Base-by-base conservation (phyloP, 2,113 vertebrate genomes). In the Rhea pennata region DNA sequence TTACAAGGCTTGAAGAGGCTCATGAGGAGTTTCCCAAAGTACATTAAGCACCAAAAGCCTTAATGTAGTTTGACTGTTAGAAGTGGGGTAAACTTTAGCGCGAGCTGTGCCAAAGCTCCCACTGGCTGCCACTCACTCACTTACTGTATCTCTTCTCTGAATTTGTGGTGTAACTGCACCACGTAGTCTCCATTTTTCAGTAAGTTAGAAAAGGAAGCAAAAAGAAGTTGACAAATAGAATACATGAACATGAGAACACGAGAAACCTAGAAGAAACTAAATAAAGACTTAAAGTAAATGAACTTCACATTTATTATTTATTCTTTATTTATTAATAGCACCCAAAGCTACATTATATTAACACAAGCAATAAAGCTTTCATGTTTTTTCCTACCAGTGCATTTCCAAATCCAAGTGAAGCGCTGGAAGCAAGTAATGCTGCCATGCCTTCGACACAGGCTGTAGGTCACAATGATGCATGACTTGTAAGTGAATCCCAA, bases 311-410 rank as follows among this genome's bases (percentile, higher is more conserved):
- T 20, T 93, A 59, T 84, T 76, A 80, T 91, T 94, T 95, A 70
- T 91, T 54, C 50, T 96, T 96, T 97, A 97, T 97, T 97, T 96
- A 96, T 88, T 95, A 95, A 94, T 95, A 96, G 89, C 92, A 97
- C 90, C 94, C 85, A 96, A 96, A 93, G 95, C 91, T 74, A 80
- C 75, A 84, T 96, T 97, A 92, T 97, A 89, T 96, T 95, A 95
- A 97, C 91, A 95, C 42, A 90, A 92, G 91, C 84, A 95, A 95
- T 95, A 96, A 93, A 89, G 85, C 82, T 94, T 92, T 95, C 65
- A 50, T 94, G 91, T 95, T 95, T 91, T 84, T 73, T 92, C 89
- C 93, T 96, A 96, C 74, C 96, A 97, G 96, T 97, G 97, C 91
- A 92, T 95, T 96, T 90, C 87, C 95, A 97, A 94, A 84, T 89